A percentile compares a stretch with the other conserved stretches of the same genome.
These are phyloP conservation scores for Malacoctenus gilli DNA, from an alignment of 2,797 vertebrate genomes.

Conservation along the genomic window DNA sequence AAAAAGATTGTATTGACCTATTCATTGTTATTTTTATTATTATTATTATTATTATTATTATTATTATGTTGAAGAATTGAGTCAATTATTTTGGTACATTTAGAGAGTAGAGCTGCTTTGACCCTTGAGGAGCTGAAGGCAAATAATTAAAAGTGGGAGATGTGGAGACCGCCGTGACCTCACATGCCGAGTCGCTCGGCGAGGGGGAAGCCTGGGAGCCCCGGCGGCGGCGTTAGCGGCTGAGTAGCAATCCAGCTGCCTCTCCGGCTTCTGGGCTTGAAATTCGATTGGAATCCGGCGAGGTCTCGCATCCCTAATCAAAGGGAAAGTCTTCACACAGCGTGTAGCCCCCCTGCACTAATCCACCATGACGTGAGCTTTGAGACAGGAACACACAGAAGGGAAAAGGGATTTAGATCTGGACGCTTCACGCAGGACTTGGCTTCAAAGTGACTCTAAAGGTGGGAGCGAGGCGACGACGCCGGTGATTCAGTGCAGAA, in stretches of 20 bases:
- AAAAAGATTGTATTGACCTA: too few species aligned
- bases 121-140: slow-evolving; percentile 24
- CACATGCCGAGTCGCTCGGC: slow-evolving; percentile 9
- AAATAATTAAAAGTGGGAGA: slow-evolving; percentile 46
- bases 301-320: slow-evolving; percentile 64
- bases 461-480: slow-evolving; percentile 48
- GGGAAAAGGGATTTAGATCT: slow-evolving; percentile 63
- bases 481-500: slow-evolving; percentile 34
- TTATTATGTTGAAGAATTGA: too few species aligned
- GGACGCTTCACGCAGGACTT: slow-evolving; percentile 52
- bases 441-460: slow-evolving; percentile 52
- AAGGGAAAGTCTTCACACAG: slow-evolving; percentile 62
- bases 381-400: slow-evolving; percentile 66
- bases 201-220: slow-evolving; percentile 11
- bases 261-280: slow-evolving; percentile 66
- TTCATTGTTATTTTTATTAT: too few species aligned
- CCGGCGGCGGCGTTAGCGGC: slow-evolving; percentile 22
- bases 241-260: slow-evolving; percentile 67
- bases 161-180: slow-evolving; percentile 30
- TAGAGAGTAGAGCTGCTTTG: slow-evolving; percentile 22
- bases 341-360: slow-evolving; percentile 47
- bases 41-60: too few species aligned
- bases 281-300: slow-evolving; percentile 67
- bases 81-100: slow-evolving; percentile 27
- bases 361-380: slow-evolving; percentile 63